A percentile compares a stretch with the other conserved stretches of the same genome.
These are phyloP conservation scores for Axinella damicornis DNA, from an alignment of 37 sponge, comb jelly and placozoan species.

Conservation along the genomic window DNA sequence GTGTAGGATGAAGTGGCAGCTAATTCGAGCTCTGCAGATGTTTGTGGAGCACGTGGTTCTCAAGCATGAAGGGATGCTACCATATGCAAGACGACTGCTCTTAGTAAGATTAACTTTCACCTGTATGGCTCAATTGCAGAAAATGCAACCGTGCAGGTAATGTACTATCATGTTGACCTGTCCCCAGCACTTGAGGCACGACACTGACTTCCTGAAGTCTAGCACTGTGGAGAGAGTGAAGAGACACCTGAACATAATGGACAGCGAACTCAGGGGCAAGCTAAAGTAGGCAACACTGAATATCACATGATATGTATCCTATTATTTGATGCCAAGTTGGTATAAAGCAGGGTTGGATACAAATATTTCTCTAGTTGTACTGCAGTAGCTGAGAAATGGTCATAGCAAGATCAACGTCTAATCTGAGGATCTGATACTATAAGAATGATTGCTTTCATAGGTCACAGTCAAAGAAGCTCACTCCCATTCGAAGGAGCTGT, in stretches of 20 bases:
- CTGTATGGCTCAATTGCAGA: neutral
- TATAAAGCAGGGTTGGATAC: too few species aligned
- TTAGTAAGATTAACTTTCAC: constrained; percentile 52
- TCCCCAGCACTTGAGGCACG: constrained; percentile 20
- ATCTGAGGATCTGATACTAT: too few species aligned
- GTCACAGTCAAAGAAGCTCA: neutral
- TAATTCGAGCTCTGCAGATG: constrained; percentile 60
- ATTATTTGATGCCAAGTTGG: too few species aligned
- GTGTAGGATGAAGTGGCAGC: constrained; percentile 64
- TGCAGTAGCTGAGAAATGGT: too few species aligned
- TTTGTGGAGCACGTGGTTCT: constrained; percentile 68
- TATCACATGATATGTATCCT: too few species aligned
- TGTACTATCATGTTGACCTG: too few species aligned
- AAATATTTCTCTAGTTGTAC: too few species aligned
- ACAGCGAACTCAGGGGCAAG: constrained; percentile 23
- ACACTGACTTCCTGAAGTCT: constrained; percentile 27
- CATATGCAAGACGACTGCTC: constrained; percentile 38
- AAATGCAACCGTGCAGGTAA: neutral
- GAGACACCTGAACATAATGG: constrained; percentile 18
- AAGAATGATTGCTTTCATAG: neutral
- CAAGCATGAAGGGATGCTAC: constrained; percentile 29
- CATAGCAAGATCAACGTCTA: too few species aligned
- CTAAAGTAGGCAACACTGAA: neutral
- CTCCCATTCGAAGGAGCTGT: constrained; percentile 26
- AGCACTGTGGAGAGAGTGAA: constrained; percentile 37